These are phyloP conservation scores for Phyllotreta cruciferae DNA, from an alignment of 2,888 invertebrate genomes.

Conservation along the genomic window DNA sequence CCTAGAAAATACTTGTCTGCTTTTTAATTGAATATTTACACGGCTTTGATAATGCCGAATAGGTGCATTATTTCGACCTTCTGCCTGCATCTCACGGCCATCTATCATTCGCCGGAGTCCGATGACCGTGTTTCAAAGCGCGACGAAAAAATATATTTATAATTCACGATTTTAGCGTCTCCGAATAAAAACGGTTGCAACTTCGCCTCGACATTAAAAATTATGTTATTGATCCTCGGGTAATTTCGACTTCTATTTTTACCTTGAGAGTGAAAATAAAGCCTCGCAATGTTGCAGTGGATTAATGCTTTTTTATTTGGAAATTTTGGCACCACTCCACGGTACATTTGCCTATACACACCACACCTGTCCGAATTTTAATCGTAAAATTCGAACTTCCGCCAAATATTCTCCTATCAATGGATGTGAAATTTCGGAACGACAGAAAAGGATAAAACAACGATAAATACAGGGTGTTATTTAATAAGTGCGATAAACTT, in stretches of 20 bases:
- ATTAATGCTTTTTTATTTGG: conserved; percentile 19
- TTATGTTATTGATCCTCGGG: conserved; percentile 11
- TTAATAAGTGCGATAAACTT: too few species aligned
- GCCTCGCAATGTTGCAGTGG: conserved; percentile 14
- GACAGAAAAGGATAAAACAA: neutral
- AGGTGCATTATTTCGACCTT: conserved; percentile 29
- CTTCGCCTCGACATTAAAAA: neutral
- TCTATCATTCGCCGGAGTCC: neutral
- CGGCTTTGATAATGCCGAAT: conserved; percentile 39
- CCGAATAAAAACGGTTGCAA: too few species aligned
- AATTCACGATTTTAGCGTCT: too few species aligned
- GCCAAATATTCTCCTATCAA: conserved; percentile 4
- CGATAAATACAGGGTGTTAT: too few species aligned
- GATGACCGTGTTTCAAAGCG: too few species aligned
- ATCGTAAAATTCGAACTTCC: conserved; percentile 14
- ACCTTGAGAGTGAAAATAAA: conserved; percentile 18
- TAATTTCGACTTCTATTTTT: conserved; percentile 26
- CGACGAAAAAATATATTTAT: too few species aligned
- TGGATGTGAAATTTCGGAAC: neutral
- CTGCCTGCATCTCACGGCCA: neutral
- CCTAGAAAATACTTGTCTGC: conserved; percentile 46
- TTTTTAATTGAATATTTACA: conserved; percentile 46
- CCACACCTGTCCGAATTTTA: conserved; percentile 29
- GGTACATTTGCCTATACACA: conserved; percentile 14
- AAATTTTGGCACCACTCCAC: conserved; percentile 31